These are phyloP conservation scores for Chauna torquata DNA, from an alignment of 2,113 vertebrate species.

Conservation along the genomic window DNA sequence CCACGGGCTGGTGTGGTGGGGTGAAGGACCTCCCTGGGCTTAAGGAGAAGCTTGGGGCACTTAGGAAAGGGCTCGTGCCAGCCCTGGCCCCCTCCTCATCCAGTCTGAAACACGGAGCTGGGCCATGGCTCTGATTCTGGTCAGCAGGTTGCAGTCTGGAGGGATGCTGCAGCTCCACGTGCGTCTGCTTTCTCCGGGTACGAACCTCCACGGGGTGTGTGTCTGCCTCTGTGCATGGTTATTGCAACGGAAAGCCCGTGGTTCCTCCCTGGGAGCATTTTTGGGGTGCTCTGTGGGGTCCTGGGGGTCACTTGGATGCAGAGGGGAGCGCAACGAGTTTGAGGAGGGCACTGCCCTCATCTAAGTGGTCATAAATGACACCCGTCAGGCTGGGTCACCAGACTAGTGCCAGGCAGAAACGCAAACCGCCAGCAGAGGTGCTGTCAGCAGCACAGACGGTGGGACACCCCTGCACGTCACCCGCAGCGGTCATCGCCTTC, in stretches of 20 bases:
- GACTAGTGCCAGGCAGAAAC: not conserved
- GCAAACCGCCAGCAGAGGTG: not conserved
- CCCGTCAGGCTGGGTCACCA: fast-evolving
- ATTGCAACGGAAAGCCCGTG: fast-evolving
- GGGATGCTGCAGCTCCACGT: not conserved
- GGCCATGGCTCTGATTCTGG: not conserved
- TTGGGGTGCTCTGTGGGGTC: not conserved
- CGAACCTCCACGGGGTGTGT: not conserved
- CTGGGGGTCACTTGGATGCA: not conserved
- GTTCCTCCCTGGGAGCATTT: not conserved
- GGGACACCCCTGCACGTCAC: not conserved
- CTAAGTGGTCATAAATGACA: not conserved
- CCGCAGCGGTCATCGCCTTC: too few relatives aligned
- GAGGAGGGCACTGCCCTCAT: not conserved
- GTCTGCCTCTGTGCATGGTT: not conserved
- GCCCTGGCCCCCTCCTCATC: not conserved
- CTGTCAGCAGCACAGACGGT: not conserved
- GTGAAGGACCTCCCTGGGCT: not conserved
- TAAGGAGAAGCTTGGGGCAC: not conserved
- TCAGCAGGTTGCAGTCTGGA: not conserved
- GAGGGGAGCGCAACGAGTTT: not conserved
- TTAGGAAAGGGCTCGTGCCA: not conserved
- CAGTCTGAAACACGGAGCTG: not conserved
- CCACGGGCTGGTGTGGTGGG: not conserved
- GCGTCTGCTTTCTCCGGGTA: not conserved